Evolutionary conservation across 2,797 vertebrate species (phyloP).

Genomic region (Spondyliosoma cantharus): DNA sequence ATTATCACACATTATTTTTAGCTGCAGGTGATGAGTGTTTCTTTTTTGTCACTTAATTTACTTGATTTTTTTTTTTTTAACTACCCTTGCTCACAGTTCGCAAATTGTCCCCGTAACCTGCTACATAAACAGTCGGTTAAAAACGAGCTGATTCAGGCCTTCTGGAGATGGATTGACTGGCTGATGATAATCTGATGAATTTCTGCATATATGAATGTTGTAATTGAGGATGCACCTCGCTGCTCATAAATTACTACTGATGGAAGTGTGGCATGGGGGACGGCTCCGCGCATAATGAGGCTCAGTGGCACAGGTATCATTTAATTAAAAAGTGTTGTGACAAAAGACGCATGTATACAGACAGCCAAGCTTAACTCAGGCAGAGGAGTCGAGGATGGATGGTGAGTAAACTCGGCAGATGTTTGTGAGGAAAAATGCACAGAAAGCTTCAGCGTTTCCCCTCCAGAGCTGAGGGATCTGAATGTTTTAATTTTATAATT

Average conservation of each 20-base stretch:
- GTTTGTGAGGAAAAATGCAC: conserved; percentile 39
- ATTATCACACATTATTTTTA: conserved; percentile 40
- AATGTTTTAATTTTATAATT: too few species aligned
- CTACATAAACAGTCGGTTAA: conserved; percentile 59
- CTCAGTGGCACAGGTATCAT: conserved; percentile 73
- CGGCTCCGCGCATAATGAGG: conserved; percentile 68
- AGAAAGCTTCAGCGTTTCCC: background rate
- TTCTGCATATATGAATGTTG: conserved; percentile 72
- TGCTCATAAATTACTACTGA: conserved; percentile 79
- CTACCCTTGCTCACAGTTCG: conserved; percentile 58
- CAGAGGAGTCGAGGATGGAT: conserved; percentile 55
- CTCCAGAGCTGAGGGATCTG: too few species aligned
- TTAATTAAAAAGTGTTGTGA: conserved; percentile 80
- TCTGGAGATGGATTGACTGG: conserved; percentile 75
- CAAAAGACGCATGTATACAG: conserved; percentile 62
- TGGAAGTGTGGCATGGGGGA: conserved; percentile 71
- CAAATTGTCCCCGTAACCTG: conserved; percentile 22
- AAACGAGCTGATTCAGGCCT: conserved; percentile 72
- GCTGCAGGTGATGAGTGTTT: conserved; percentile 13
- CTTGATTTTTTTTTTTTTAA: conserved; percentile 60
- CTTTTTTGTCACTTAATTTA: conserved; percentile 29
- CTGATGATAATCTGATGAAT: conserved; percentile 77
- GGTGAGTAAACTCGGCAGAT: conserved; percentile 45
- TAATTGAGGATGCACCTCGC: conserved; percentile 76
- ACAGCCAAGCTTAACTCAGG: conserved; percentile 56